Percentiles rank a stretch among this genome's conserved stretches.
These are phyloP conservation scores for Scomberomorus guttatus DNA, from an alignment of 2,797 vertebrate genomes.

Conservation along the genomic window DNA sequence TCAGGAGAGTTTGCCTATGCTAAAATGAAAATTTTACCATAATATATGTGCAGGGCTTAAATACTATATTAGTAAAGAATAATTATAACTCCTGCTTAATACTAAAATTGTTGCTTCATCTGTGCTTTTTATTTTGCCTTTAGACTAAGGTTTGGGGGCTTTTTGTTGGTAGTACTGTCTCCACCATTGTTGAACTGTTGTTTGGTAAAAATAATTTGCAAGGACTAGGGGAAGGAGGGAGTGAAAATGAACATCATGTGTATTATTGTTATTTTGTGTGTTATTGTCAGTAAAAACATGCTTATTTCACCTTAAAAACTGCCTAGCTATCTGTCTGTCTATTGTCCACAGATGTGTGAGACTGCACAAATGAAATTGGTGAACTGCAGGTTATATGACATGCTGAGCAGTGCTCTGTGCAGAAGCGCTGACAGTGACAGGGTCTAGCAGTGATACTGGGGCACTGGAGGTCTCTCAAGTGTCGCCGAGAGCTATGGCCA, in stretches of 20 bases:
- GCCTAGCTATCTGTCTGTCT: constrained; percentile 2
- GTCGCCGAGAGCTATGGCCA: constrained; percentile 72
- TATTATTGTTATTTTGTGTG: too few relatives aligned
- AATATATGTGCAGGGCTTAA: not conserved
- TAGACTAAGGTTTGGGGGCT: too few relatives aligned
- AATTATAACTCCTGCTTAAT: not conserved
- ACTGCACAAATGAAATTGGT: constrained; percentile 34
- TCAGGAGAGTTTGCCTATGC: not conserved
- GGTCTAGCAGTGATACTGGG: constrained; percentile 65
- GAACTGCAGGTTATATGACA: constrained; percentile 64
- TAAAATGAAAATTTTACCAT: not conserved
- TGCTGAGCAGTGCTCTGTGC: constrained; percentile 66
- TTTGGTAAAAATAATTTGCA: too few relatives aligned
- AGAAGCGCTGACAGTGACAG: constrained; percentile 78
- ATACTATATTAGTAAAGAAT: not conserved
- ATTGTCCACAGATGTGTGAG: constrained; percentile 23
- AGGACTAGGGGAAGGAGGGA: too few relatives aligned
- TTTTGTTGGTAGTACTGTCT: too few relatives aligned
- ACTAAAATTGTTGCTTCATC: not conserved
- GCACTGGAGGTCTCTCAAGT: constrained; percentile 79
- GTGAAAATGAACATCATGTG: too few relatives aligned
- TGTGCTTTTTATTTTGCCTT: not conserved
- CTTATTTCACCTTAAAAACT: too few relatives aligned
- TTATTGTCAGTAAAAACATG: too few relatives aligned
- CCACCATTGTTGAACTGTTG: too few relatives aligned